These are phyloP conservation scores for Daptonema setosum DNA, from an alignment of 2,888 invertebrate species.

Conservation along the genomic window DNA sequence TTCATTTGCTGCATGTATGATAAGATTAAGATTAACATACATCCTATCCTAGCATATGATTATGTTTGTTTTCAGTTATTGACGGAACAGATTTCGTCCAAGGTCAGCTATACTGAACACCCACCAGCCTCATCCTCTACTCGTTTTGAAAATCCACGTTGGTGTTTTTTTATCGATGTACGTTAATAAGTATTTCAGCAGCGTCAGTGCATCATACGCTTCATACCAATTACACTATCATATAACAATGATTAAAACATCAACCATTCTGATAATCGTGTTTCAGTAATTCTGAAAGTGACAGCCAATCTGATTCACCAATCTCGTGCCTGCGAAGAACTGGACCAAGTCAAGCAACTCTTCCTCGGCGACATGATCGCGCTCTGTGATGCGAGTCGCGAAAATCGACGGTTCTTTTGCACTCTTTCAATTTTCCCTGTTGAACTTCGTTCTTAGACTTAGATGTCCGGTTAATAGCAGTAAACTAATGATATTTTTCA, in stretches of 20 bases:
- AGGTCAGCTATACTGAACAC: slow-evolving; percentile 74
- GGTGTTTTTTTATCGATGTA: slow-evolving; percentile 29
- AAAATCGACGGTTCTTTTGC: slow-evolving; percentile 50
- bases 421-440: not conserved
- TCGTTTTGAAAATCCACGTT: slow-evolving; percentile 84
- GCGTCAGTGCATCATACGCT: slow-evolving; percentile 1
- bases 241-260: too few relatives aligned
- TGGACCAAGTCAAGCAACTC: slow-evolving; percentile 68
- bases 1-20: not conserved
- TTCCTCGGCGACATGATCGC: slow-evolving; percentile 97
- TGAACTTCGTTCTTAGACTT: too few relatives aligned
- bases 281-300: slow-evolving; percentile 82
- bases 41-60: not conserved
- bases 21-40: not conserved
- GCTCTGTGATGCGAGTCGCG: slow-evolving; percentile 82
- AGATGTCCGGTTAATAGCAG: too few relatives aligned
- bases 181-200: slow-evolving; percentile 2
- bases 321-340: slow-evolving; percentile 73
- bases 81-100: slow-evolving; percentile 86
- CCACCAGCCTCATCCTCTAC: slow-evolving; percentile 84
- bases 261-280: too few relatives aligned
- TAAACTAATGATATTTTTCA: slow-evolving; percentile 9
- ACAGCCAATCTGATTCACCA: slow-evolving; percentile 87
- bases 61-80: slow-evolving; percentile 44
- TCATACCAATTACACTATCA: too few relatives aligned